phyloP scores from a whole-genome alignment of 2,888 invertebrate genomes.

The Drosophila yooni region DNA sequence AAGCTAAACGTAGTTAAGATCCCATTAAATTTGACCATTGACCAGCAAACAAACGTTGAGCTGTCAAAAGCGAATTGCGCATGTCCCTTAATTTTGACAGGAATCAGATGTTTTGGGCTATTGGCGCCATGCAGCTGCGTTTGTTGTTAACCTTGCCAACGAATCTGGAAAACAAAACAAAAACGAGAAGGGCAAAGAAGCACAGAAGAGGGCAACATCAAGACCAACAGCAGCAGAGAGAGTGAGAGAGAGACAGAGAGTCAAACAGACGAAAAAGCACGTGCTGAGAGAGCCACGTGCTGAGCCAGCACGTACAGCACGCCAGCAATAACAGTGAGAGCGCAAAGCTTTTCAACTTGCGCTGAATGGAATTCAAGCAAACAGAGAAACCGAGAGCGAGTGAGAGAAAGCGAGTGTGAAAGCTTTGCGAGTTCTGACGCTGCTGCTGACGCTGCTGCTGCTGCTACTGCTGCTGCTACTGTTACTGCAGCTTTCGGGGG shows the following conservation, averaged over 20 bases:
- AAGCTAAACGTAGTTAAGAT: neutral
- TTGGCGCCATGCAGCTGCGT: conserved; percentile 67
- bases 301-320: conserved; percentile 21
- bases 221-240: conserved; percentile 33
- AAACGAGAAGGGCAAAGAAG: conserved; percentile 47
- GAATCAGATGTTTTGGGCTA: conserved; percentile 75
- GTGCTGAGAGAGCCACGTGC: conserved; percentile 27
- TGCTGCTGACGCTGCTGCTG: conserved; percentile 10
- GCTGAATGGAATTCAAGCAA: conserved; percentile 68
- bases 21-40: conserved; percentile 11
- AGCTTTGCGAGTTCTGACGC: conserved; percentile 47
- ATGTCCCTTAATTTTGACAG: conserved; percentile 70
- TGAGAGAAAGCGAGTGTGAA: conserved; percentile 29
- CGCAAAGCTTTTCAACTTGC: conserved; percentile 37
- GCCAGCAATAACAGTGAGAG: conserved; percentile 25
- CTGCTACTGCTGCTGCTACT: conserved; percentile 24
- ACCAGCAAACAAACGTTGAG: conserved; percentile 20
- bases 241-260: conserved; percentile 29
- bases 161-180: conserved; percentile 75
- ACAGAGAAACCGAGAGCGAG: conserved; percentile 7
- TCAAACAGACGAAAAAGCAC: conserved; percentile 13
- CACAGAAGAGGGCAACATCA: conserved; percentile 13
- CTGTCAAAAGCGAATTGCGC: conserved; percentile 54
- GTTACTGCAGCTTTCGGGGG: conserved; percentile 54
- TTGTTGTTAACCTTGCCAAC: conserved; percentile 73